Conservation (phyloP, 2,113 vertebrate species). For the Hemibagrus wyckioides region DNA sequence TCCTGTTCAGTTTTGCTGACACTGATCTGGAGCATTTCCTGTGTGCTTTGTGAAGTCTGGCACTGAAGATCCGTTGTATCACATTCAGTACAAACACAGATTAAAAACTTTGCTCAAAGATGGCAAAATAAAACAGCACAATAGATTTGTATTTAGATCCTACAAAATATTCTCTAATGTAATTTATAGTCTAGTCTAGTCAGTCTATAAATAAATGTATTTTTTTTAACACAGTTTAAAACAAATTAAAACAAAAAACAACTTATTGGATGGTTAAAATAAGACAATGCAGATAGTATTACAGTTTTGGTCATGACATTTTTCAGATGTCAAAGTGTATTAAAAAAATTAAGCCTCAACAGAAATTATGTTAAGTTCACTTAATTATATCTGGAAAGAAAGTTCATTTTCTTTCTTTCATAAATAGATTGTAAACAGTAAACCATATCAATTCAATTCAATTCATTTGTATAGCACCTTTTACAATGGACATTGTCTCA, state of each 20-base stretch:
- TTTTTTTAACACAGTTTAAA: not conserved
- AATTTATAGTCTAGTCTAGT: no score
- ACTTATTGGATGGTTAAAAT: not conserved
- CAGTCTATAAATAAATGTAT: not conserved
- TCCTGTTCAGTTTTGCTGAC: slow-evolving; percentile 60
- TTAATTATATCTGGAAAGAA: not conserved
- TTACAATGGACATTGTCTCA: no score
- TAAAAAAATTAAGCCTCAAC: not conserved
- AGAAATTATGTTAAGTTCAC: not conserved
- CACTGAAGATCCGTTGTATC: slow-evolving; percentile 51
- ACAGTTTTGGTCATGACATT: not conserved
- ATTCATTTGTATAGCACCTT: no score
- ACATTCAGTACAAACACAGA: slow-evolving; percentile 39
- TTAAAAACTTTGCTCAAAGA: not conserved
- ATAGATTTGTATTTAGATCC: not conserved
- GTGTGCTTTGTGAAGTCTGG: slow-evolving; percentile 42
- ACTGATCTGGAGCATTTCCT: slow-evolving; percentile 59
- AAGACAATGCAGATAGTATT: not conserved
- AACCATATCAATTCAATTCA: no score
- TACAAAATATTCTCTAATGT: not conserved
- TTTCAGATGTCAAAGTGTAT: not conserved
- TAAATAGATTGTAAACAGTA: not conserved
- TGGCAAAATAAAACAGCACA: not conserved
- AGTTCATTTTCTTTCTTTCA: not conserved
- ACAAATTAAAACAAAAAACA: not conserved